Conservation (phyloP, 2,888 invertebrate species). For the Drosophila mettleri region DNA sequence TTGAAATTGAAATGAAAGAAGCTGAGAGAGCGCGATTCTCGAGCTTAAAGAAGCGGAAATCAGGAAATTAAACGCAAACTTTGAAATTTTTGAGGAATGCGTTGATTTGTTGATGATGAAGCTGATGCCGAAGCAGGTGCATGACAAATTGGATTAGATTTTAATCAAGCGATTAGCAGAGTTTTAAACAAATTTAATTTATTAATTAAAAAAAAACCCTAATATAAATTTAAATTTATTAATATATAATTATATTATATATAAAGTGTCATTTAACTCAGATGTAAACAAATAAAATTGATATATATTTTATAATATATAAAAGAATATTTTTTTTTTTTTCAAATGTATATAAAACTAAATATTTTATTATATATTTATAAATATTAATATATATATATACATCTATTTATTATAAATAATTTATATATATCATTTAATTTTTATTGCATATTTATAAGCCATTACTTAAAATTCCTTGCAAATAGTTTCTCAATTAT, state of each 20-base stretch:
- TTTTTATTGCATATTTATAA: too few species aligned
- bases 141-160: slow-evolving; percentile 21
- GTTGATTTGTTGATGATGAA: not conserved
- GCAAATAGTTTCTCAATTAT: not conserved
- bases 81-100: slow-evolving; percentile 1
- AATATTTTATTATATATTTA: not conserved
- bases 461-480: not conserved
- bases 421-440: too few species aligned
- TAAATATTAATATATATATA: not conserved
- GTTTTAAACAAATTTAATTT: not conserved
- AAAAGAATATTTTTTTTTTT: not conserved
- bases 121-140: slow-evolving; percentile 17
- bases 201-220: not conserved
- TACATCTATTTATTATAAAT: not conserved
- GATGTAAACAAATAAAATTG: too few species aligned
- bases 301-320: too few species aligned
- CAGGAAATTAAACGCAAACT: slow-evolving; percentile 19
- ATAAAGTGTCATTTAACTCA: too few species aligned
- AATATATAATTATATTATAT: too few species aligned
- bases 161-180: not conserved
- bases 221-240: too few species aligned
- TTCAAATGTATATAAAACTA: not conserved
- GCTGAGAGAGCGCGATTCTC: slow-evolving; percentile 9
- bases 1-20: slow-evolving; percentile 38
- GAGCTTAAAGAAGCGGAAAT: slow-evolving; percentile 18